phyloP scores from a whole-genome alignment of 1,140 invertebrate genomes.

The Agrilus planipennis region DNA sequence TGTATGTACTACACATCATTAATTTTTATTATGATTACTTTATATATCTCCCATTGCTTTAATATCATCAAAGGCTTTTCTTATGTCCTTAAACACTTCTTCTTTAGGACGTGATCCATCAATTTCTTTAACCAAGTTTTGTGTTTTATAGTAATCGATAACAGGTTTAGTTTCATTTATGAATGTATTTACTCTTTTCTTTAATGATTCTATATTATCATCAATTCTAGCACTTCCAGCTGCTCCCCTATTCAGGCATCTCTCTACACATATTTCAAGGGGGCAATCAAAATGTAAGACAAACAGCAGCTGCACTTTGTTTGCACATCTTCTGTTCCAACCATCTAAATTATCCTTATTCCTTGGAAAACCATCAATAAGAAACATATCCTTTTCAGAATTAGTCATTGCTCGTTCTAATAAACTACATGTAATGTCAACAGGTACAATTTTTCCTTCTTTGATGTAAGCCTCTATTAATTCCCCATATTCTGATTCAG shows the following conservation, averaged over 20 bases:
- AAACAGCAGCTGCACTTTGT: constrained; percentile 75
- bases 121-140: constrained; percentile 64
- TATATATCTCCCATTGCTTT: background rate
- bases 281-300: constrained; percentile 91
- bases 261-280: constrained; percentile 55
- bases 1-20: too few relatives aligned
- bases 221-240: constrained; percentile 85
- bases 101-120: constrained; percentile 57
- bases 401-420: constrained; percentile 76
- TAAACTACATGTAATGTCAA: constrained; percentile 94
- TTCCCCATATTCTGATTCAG: constrained; percentile 80
- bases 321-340: constrained; percentile 78
- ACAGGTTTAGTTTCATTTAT: constrained; percentile 87
- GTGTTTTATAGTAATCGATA: constrained; percentile 69
- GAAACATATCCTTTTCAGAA: constrained; percentile 63
- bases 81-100: constrained; percentile 43
- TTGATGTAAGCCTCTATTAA: constrained; percentile 89
- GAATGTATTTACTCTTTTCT: constrained; percentile 86
- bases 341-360: constrained; percentile 96
- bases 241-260: constrained; percentile 77
- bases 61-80: constrained; percentile 16
- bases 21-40: too few relatives aligned
- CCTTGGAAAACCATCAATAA: constrained; percentile 97
- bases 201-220: constrained; percentile 86
- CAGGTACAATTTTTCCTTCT: constrained; percentile 95